Conservation (phyloP, 2,113 vertebrate species). For the Brachionichthys hirsutus region DNA sequence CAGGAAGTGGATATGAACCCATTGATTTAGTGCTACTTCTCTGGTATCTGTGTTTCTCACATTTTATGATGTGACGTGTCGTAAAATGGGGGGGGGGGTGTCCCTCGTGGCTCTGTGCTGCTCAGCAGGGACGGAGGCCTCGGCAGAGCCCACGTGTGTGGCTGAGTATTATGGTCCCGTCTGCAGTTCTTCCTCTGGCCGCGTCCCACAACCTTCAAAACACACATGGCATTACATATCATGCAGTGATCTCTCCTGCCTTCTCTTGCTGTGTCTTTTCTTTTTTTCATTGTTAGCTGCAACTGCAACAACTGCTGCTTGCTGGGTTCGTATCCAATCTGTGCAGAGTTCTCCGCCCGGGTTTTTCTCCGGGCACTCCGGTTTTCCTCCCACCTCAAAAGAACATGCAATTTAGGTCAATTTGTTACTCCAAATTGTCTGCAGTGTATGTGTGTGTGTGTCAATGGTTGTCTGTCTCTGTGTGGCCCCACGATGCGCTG, state of each 20-base stretch:
- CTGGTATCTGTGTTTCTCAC: conserved; percentile 12
- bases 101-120: conserved; percentile 20
- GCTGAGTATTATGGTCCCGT: conserved; percentile 46
- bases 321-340: too few species aligned
- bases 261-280: conserved; percentile 4
- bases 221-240: conserved; percentile 45
- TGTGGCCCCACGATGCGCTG: too few species aligned
- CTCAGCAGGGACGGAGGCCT: conserved; percentile 15
- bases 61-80: conserved; percentile 47
- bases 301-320: too few species aligned
- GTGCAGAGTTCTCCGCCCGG: too few species aligned
- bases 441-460: too few species aligned
- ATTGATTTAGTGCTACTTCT: conserved; percentile 17
- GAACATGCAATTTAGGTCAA: too few species aligned
- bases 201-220: conserved; percentile 57
- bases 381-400: too few species aligned
- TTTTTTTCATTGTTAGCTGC: conserved; percentile 1
- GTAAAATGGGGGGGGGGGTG: conserved; percentile 45
- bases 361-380: too few species aligned
- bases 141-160: conserved; percentile 19
- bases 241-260: not conserved
- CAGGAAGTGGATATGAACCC: conserved; percentile 1
- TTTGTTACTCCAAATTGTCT: too few species aligned
- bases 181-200: conserved; percentile 59
- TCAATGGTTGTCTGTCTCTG: too few species aligned